Conservation (phyloP, 2,888 invertebrate species). For the Neoitamus cyanurus region DNA sequence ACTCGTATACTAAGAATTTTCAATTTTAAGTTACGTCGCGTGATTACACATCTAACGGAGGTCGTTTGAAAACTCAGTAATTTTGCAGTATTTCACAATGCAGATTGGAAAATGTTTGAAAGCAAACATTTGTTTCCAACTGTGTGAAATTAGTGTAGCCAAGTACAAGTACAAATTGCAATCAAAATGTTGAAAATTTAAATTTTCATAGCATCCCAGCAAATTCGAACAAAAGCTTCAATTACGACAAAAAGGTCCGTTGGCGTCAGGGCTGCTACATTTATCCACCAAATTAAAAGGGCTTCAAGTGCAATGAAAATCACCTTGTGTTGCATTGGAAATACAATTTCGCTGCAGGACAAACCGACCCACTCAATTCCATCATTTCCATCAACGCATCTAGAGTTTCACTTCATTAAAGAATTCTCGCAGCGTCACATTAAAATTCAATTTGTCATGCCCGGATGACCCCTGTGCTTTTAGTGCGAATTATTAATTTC, state of each 20-base stretch:
- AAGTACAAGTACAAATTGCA: not conserved
- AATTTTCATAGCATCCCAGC: not conserved
- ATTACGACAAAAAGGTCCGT: not conserved
- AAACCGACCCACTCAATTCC: not conserved
- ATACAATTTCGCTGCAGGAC: not conserved
- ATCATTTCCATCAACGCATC: not conserved
- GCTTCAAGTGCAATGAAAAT: not conserved
- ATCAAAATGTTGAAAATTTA: not conserved
- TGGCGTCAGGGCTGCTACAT: not conserved
- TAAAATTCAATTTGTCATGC: not conserved
- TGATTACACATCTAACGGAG: too few species aligned
- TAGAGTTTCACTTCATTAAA: not conserved
- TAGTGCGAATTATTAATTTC: not conserved
- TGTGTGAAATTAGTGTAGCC: not conserved
- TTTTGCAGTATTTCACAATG: too few species aligned
- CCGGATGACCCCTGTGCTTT: not conserved
- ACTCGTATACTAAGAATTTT: too few species aligned
- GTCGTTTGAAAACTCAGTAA: too few species aligned
- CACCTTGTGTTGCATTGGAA: not conserved
- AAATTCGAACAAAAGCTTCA: not conserved
- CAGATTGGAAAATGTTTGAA: too few species aligned
- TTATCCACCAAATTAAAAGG: not conserved
- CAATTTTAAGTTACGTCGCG: too few species aligned
- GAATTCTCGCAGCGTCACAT: not conserved
- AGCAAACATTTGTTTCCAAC: too few species aligned